phyloP scores from a whole-genome alignment of 2,797 vertebrate species.

The Psittacula echo region DNA sequence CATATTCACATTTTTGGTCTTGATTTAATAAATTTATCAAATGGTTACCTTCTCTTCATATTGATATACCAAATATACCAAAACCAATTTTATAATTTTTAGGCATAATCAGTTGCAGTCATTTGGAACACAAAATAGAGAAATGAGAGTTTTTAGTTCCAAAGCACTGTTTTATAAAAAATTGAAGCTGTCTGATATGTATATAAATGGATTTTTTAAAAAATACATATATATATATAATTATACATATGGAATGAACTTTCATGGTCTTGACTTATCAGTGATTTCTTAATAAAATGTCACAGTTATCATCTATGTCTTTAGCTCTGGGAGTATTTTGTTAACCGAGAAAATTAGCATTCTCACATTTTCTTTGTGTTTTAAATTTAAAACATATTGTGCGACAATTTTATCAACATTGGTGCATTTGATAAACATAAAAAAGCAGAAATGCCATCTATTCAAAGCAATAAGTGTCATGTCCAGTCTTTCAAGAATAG shows the following conservation, averaged over 20 bases:
- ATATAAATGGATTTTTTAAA: not conserved
- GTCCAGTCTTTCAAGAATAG: not conserved
- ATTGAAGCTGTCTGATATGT: not conserved
- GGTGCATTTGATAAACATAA: conserved; percentile 20
- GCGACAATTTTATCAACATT: conserved; percentile 39
- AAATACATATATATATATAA: not conserved
- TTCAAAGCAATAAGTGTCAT: not conserved
- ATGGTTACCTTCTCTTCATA: conserved; percentile 10
- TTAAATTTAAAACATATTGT: conserved; percentile 38
- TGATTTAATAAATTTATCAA: conserved; percentile 41
- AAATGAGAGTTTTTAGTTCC: not conserved
- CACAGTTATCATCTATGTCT: conserved; percentile 41
- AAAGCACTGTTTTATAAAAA: conserved; percentile 36
- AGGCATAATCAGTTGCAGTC: not conserved
- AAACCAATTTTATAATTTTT: not conserved
- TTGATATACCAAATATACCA: conserved; percentile 1
- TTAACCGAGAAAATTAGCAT: conserved; percentile 9
- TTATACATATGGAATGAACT: not conserved
- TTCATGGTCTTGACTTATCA: not conserved
- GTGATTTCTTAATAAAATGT: conserved; percentile 23
- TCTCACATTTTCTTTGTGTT: conserved; percentile 38
- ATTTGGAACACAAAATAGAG: not conserved
- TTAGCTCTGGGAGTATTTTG: not conserved
- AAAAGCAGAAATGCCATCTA: not conserved
- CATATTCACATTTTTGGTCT: not conserved